Evolutionary conservation across 2,113 vertebrate genomes (phyloP).

Genomic region (Sporophila hypoxantha): DNA sequence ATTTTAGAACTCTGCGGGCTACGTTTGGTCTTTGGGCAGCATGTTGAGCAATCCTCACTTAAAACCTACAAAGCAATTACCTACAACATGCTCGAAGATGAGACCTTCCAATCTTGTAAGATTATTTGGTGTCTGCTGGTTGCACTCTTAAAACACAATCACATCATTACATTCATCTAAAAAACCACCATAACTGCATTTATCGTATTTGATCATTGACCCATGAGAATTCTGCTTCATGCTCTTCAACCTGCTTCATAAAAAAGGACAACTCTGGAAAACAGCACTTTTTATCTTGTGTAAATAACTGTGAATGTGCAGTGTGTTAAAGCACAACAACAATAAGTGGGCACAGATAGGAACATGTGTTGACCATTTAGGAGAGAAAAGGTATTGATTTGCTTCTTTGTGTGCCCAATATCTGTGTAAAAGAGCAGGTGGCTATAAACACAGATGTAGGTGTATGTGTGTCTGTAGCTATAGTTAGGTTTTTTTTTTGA

Average conservation of each 20-base stretch:
- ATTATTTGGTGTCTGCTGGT: constrained; percentile 57
- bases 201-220: constrained; percentile 58
- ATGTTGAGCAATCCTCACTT: constrained; percentile 64
- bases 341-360: neutral
- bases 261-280: constrained; percentile 24
- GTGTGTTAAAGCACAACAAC: constrained; percentile 35
- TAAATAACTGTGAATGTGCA: constrained; percentile 24
- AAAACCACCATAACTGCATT: constrained; percentile 39
- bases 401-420: neutral
- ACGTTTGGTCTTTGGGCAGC: constrained; percentile 50
- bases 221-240: constrained; percentile 38
- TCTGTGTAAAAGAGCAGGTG: constrained; percentile 10
- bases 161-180: constrained; percentile 43
- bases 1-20: constrained; percentile 63
- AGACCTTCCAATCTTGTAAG: constrained; percentile 56
- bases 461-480: neutral
- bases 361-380: constrained; percentile 1
- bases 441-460: neutral
- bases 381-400: constrained; percentile 33
- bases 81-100: constrained; percentile 51
- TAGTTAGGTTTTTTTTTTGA: neutral
- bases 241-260: constrained; percentile 17
- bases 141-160: constrained; percentile 42
- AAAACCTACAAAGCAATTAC: constrained; percentile 64
- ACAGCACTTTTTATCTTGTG: constrained; percentile 17